A percentile compares a stretch with the other conserved stretches of the same genome.
These are phyloP conservation scores for Lumbricus terrestris DNA, from an alignment of 2,888 invertebrate genomes.

Conservation along the genomic window DNA sequence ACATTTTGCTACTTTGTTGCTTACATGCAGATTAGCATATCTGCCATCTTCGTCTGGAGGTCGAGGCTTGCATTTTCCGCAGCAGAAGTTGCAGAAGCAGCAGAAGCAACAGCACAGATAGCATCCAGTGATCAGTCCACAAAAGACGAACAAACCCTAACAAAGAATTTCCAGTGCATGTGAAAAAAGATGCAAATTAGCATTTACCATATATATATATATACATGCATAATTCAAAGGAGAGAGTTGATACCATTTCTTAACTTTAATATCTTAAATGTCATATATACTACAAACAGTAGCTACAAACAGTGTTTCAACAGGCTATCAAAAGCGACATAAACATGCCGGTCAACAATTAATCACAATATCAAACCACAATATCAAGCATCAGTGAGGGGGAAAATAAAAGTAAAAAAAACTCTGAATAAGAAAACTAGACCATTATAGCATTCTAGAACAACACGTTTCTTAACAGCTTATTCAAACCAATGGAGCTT, in stretches of 20 bases:
- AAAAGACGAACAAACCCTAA: conserved; percentile 72
- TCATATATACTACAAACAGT: not conserved
- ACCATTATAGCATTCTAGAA: not conserved
- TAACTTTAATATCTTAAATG: not conserved
- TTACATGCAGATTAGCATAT: not conserved
- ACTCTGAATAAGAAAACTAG: not conserved
- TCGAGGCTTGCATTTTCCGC: conserved; percentile 72
- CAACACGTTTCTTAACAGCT: too few species aligned
- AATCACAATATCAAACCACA: not conserved
- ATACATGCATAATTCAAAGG: not conserved
- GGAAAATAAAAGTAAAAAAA: not conserved
- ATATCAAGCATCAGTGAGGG: not conserved
- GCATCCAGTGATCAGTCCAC: conserved; percentile 87
- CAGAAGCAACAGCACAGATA: conserved; percentile 79
- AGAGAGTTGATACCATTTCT: not conserved
- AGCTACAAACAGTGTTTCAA: not conserved
- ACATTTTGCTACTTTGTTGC: not conserved
- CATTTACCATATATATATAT: too few species aligned
- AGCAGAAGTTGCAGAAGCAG: conserved; percentile 98
- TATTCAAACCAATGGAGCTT: too few species aligned
- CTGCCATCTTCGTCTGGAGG: conserved; percentile 11
- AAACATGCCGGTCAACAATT: not conserved
- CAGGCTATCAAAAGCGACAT: not conserved
- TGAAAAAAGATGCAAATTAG: not conserved
- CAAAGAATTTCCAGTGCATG: conserved; percentile 26